A percentile compares a stretch with the other conserved stretches of the same genome.
Conservation (phyloP, 2,113 vertebrate species). For the Chloropsis cyanopogon region DNA sequence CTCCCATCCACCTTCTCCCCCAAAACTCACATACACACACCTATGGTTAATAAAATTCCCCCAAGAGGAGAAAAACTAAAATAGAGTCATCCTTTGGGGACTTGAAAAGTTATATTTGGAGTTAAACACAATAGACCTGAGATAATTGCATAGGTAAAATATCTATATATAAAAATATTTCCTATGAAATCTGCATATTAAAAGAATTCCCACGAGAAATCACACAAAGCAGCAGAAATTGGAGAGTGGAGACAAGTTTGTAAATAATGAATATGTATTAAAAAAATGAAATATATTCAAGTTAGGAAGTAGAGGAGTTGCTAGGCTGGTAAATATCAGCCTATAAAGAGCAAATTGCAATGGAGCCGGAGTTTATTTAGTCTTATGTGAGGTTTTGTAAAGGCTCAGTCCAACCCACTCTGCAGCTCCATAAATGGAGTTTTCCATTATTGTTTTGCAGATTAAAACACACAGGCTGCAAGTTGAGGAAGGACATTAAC, state of each 20-base stretch:
- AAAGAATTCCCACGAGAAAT: slow-evolving; percentile 27
- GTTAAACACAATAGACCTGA: slow-evolving; percentile 20
- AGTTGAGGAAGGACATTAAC: neutral
- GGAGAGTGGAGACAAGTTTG: slow-evolving; percentile 60
- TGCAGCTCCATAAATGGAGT: neutral
- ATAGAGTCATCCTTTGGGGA: neutral
- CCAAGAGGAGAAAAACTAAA: neutral
- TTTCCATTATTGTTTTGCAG: slow-evolving; percentile 33
- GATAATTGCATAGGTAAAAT: slow-evolving; percentile 42
- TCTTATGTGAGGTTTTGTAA: neutral
- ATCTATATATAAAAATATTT: slow-evolving; percentile 2
- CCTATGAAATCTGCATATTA: slow-evolving; percentile 39
- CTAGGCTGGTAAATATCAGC: slow-evolving; percentile 65
- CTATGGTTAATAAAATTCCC: neutral
- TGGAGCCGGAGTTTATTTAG: slow-evolving; percentile 29
- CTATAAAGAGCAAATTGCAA: slow-evolving; percentile 53
- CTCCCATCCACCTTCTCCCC: neutral
- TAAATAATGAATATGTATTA: slow-evolving; percentile 69
- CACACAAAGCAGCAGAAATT: slow-evolving; percentile 41
- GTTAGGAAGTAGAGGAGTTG: slow-evolving; percentile 43
- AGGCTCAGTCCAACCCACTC: neutral
- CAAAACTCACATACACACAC: neutral
- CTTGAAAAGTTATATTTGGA: slow-evolving; percentile 61
- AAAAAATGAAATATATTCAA: slow-evolving; percentile 47
- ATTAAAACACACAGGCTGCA: neutral